These are phyloP conservation scores for Volucella bombylans DNA, from an alignment of 2,888 invertebrate species.

Conservation along the genomic window DNA sequence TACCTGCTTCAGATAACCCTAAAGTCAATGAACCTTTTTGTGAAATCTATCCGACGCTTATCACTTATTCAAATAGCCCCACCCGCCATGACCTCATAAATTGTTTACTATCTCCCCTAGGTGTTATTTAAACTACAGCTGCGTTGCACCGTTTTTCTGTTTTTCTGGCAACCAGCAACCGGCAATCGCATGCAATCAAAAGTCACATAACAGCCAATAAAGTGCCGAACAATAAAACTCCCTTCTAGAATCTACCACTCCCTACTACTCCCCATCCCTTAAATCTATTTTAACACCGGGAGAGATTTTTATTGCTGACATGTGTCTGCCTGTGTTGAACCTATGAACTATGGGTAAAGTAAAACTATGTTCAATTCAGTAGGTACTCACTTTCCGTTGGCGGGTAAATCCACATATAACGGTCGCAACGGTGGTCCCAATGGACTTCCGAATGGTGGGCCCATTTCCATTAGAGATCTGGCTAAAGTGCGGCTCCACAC, in stretches of 20 bases:
- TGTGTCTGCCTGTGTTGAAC: background rate
- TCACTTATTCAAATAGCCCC: slow-evolving; percentile 26
- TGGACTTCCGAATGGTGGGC: slow-evolving; percentile 76
- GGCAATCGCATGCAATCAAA: slow-evolving; percentile 6
- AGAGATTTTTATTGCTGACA: slow-evolving; percentile 19
- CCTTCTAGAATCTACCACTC: background rate
- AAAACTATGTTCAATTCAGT: slow-evolving; percentile 21
- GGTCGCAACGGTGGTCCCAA: slow-evolving; percentile 76
- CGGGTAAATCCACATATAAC: slow-evolving; percentile 76
- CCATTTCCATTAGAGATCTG: slow-evolving; percentile 76
- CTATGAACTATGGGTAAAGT: slow-evolving; percentile 2
- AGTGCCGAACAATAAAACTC: slow-evolving; percentile 17
- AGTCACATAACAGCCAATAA: slow-evolving; percentile 32
- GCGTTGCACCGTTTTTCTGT: background rate
- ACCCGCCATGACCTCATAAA: background rate
- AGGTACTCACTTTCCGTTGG: slow-evolving; percentile 77
- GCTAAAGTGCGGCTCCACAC: slow-evolving; percentile 76
- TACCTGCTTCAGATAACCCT: background rate
- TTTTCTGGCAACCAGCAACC: slow-evolving; percentile 1
- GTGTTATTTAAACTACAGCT: background rate
- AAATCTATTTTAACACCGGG: background rate
- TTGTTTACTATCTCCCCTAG: slow-evolving; percentile 10
- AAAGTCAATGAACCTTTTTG: background rate
- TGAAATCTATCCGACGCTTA: background rate
- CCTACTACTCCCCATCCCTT: too few species aligned